Conservation (phyloP, 1,140 invertebrate species). For the Heliconius himera region DNA sequence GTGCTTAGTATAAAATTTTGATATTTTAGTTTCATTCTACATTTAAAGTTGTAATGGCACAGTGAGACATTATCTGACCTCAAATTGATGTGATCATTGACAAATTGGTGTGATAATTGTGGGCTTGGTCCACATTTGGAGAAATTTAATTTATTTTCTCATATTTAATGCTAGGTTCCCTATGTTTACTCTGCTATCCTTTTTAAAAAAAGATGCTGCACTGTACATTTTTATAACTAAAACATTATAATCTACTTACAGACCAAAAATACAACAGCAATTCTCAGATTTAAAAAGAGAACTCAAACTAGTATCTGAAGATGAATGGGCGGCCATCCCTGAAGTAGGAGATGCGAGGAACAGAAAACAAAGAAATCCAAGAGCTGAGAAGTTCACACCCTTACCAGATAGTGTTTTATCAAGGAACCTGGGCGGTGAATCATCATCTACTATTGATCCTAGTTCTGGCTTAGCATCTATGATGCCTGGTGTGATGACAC, state of each 20-base stretch:
- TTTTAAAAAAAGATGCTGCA: not conserved
- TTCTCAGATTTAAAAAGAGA: slow-evolving; percentile 99
- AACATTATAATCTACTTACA: slow-evolving; percentile 44
- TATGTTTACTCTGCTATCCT: not conserved
- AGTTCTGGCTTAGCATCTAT: slow-evolving; percentile 92
- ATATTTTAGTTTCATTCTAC: too few species aligned
- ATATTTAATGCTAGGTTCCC: too few species aligned
- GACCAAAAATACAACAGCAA: slow-evolving; percentile 99
- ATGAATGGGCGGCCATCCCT: slow-evolving; percentile 98
- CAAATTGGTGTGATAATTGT: too few species aligned
- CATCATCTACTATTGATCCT: slow-evolving; percentile 91
- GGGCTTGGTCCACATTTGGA: too few species aligned
- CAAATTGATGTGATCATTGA: too few species aligned
- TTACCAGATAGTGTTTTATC: slow-evolving; percentile 98
- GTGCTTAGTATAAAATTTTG: too few species aligned
- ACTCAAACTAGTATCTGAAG: slow-evolving; percentile 91
- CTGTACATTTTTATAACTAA: not conserved
- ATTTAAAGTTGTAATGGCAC: too few species aligned
- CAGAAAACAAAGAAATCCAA: slow-evolving; percentile 96
- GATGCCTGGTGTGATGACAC: slow-evolving; percentile 89
- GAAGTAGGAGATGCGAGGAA: slow-evolving; percentile 99
- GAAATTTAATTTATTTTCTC: too few species aligned
- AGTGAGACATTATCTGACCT: too few species aligned
- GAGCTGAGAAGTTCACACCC: slow-evolving; percentile 98
- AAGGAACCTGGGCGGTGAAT: slow-evolving; percentile 93